These are phyloP conservation scores for Schizothorax lantsangensis DNA, from an alignment of 2,797 vertebrate genomes.

Conservation along the genomic window DNA sequence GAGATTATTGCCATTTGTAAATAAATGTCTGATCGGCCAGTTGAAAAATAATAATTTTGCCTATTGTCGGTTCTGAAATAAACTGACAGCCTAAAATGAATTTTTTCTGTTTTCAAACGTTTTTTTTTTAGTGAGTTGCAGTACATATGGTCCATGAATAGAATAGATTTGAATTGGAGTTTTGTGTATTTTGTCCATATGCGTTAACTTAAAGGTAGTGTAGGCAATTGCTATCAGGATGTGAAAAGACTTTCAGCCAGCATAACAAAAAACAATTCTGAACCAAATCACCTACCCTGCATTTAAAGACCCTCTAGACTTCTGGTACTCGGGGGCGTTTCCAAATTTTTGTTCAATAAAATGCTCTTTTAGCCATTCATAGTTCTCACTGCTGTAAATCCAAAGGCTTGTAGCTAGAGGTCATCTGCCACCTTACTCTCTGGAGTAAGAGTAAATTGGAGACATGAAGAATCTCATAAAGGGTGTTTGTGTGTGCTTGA, in stretches of 20 bases:
- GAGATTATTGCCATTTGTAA: background rate
- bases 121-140: background rate
- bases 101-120: background rate
- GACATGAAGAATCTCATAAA: background rate
- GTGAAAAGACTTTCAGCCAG: background rate
- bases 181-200: background rate
- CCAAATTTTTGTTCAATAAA: background rate
- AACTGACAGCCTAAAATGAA: background rate
- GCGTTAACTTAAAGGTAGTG: background rate
- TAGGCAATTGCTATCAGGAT: background rate
- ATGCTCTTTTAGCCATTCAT: background rate
- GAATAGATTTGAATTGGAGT: no score
- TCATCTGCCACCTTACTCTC: background rate
- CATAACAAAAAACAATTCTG: background rate
- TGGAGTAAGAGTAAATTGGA: background rate
- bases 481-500: conserved; percentile 12
- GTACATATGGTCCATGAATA: no score
- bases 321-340: background rate
- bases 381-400: background rate
- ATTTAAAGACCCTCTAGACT: background rate
- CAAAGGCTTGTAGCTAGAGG: background rate
- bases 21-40: background rate
- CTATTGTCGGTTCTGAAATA: background rate
- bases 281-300: background rate
- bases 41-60: background rate